Conservation (phyloP, 1,140 invertebrate species). For the Habropoda laboriosa region DNA sequence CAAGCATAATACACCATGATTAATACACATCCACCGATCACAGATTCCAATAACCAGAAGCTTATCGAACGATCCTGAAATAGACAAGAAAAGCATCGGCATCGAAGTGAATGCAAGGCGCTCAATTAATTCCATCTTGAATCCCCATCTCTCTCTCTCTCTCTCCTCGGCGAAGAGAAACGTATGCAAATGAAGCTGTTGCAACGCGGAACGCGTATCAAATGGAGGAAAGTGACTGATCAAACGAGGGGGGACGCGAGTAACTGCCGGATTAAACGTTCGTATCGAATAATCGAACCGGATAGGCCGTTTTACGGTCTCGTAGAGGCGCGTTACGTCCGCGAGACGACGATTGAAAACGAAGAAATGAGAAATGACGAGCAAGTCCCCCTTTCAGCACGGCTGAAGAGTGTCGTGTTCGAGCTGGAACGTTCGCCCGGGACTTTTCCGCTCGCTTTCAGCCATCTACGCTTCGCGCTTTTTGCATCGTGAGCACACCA, state of each 20-base stretch:
- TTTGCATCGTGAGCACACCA: not conserved
- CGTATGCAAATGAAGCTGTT: constrained; percentile 3
- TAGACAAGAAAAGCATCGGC: not conserved
- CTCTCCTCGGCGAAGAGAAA: not conserved
- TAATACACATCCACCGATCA: too few species aligned
- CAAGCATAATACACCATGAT: too few species aligned
- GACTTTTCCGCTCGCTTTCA: constrained; percentile 1
- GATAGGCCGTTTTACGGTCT: constrained; percentile 1
- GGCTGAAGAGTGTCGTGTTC: not conserved
- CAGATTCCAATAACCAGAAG: too few species aligned
- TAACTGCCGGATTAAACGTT: not conserved
- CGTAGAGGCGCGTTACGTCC: not conserved
- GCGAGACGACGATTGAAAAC: constrained; percentile 6
- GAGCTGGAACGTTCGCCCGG: not conserved
- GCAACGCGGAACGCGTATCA: not conserved
- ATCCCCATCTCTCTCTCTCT: too few species aligned
- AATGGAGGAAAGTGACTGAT: constrained; percentile 1
- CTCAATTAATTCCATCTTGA: constrained; percentile 5
- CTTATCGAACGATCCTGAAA: not conserved
- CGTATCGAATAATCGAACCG: constrained; percentile 41
- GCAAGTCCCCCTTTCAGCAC: not conserved
- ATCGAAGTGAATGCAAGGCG: not conserved
- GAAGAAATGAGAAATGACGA: constrained; percentile 3
- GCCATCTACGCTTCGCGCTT: not conserved
- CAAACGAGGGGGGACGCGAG: not conserved